Conservation (phyloP, 2,888 invertebrate genomes). For the Seladonia tumulorum region DNA sequence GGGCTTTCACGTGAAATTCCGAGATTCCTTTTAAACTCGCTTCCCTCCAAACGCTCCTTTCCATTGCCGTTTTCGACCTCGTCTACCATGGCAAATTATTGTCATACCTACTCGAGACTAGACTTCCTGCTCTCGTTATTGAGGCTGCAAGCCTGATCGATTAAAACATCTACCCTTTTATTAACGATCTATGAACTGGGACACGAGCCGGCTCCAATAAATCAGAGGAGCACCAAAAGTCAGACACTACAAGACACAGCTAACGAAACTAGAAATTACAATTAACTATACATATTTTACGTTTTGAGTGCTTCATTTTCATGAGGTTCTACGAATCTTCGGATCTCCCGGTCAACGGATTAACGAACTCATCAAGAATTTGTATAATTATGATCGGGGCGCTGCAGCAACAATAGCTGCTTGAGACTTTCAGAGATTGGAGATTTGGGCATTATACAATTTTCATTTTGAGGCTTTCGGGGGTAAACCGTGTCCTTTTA, state of each 20-base stretch:
- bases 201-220: neutral
- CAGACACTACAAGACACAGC: neutral
- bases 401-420: neutral
- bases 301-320: neutral
- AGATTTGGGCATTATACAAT: too few species aligned
- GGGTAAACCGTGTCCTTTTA: too few species aligned
- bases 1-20: conserved; percentile 23
- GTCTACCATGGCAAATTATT: neutral
- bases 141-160: neutral
- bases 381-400: neutral
- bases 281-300: neutral
- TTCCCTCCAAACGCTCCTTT: neutral
- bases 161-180: neutral
- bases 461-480: too few species aligned
- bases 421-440: too few species aligned
- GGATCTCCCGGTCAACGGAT: too few species aligned
- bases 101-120: neutral
- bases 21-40: conserved; percentile 1
- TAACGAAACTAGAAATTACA: neutral
- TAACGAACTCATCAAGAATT: too few species aligned
- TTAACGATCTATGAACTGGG: neutral
- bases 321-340: too few species aligned
- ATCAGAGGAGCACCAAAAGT: neutral
- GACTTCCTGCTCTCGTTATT: neutral
- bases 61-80: neutral